phyloP scores from a whole-genome alignment of 2,888 invertebrate genomes.

The Spodoptera picta region DNA sequence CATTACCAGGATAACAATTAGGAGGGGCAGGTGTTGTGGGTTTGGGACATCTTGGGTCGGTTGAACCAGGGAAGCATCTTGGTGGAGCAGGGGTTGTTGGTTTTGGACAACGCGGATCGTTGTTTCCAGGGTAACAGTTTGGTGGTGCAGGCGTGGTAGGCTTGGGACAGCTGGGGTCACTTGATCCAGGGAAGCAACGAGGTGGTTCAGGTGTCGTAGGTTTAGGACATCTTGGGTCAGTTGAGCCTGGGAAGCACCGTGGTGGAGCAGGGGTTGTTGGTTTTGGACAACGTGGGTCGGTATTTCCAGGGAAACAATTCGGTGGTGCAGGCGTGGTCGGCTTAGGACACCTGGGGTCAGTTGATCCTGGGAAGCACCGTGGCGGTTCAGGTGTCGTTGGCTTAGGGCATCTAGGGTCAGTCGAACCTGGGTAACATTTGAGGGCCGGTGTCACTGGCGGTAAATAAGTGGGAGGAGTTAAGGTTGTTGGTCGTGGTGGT shows the following conservation, averaged over 20 bases:
- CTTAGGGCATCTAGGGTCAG: conserved; percentile 56
- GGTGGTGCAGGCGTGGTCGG: conserved; percentile 56
- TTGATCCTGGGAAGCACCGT: conserved; percentile 52
- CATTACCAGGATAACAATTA: too few relatives aligned
- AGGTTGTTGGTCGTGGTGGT: conserved; percentile 52
- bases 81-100: conserved; percentile 56
- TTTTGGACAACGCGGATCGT: conserved; percentile 58
- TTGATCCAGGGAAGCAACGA: conserved; percentile 52
- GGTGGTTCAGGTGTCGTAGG: conserved; percentile 59
- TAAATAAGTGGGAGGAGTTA: conserved; percentile 46
- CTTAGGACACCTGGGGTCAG: conserved; percentile 66
- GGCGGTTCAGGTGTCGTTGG: conserved; percentile 59
- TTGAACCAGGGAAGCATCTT: neutral
- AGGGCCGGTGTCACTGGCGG: conserved; percentile 33
- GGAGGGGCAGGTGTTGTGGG: conserved; percentile 1
- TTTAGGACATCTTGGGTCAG: conserved; percentile 71
- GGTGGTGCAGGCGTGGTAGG: conserved; percentile 58
- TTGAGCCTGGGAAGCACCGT: conserved; percentile 50
- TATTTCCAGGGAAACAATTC: conserved; percentile 63
- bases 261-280: conserved; percentile 27
- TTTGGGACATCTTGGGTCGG: conserved; percentile 5
- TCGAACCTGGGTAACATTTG: conserved; percentile 66
- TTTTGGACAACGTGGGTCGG: conserved; percentile 48
- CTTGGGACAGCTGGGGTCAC: conserved; percentile 57
- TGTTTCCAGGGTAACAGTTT: conserved; percentile 58